Evolutionary conservation across 2,113 vertebrate genomes (phyloP).

Genomic region (Pyrgilauda ruficollis): DNA sequence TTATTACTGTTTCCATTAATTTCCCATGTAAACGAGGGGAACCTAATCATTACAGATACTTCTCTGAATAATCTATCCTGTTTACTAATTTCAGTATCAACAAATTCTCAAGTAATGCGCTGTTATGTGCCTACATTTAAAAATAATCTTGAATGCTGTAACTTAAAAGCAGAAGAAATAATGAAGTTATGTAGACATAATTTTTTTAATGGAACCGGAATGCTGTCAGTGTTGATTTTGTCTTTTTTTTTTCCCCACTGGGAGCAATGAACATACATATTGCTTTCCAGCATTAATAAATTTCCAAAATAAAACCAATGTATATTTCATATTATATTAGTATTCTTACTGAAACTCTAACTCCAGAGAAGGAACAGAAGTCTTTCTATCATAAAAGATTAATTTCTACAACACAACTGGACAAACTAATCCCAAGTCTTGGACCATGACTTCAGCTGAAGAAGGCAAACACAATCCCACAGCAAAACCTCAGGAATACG

Average conservation of each 20-base stretch:
- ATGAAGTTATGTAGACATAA: not conserved
- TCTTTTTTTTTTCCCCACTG: no score
- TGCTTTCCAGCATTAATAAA: not conserved
- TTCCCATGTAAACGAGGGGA: not conserved
- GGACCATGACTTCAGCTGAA: not conserved
- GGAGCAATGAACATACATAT: not conserved
- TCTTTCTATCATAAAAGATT: not conserved
- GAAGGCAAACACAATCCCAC: not conserved
- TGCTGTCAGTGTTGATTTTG: not conserved
- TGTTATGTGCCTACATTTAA: not conserved
- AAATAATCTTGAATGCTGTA: not conserved
- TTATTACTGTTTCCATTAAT: not conserved
- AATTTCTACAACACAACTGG: not conserved
- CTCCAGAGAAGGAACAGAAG: not conserved
- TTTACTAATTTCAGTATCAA: not conserved
- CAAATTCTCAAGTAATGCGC: not conserved
- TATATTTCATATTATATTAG: not conserved
- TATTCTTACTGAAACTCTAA: not conserved
- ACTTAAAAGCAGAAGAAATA: not conserved
- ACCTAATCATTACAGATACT: not conserved
- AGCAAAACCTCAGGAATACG: not conserved
- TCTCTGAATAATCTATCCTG: not conserved
- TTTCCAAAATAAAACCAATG: not conserved
- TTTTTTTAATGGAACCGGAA: not conserved
- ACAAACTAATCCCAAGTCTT: not conserved